Conservation (phyloP, 2,888 invertebrate genomes). For the Acholoe squamosa region DNA sequence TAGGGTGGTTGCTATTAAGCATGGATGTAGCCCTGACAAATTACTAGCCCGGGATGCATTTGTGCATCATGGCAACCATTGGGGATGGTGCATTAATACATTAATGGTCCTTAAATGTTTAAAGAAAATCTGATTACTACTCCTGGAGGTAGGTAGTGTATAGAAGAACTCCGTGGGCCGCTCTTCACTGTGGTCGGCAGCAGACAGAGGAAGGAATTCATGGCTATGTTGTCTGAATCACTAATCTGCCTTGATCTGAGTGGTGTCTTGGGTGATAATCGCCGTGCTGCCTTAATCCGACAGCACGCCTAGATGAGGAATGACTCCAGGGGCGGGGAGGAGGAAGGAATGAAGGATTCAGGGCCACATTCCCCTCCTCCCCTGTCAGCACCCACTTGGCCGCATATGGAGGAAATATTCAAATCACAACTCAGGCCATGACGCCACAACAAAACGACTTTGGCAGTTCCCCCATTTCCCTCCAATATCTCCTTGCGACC, state of each 20-base stretch:
- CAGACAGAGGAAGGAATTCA: too few relatives aligned
- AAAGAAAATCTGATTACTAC: too few relatives aligned
- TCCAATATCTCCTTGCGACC: background rate
- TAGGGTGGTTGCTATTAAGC: too few relatives aligned
- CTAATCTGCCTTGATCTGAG: background rate
- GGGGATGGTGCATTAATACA: too few relatives aligned
- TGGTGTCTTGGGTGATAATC: background rate
- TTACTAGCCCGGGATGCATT: too few relatives aligned
- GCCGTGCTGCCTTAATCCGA: constrained; percentile 29
- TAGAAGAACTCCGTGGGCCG: too few relatives aligned
- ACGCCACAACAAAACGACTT: background rate
- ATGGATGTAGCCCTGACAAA: too few relatives aligned
- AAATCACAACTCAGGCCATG: background rate
- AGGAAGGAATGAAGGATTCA: background rate
- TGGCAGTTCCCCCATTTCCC: background rate
- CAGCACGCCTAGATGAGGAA: background rate
- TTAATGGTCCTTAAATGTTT: too few relatives aligned
- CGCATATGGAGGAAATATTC: constrained; percentile 17
- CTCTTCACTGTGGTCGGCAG: too few relatives aligned
- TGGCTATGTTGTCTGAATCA: background rate
- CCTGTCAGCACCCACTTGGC: background rate
- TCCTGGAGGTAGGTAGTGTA: too few relatives aligned
- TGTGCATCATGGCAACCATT: too few relatives aligned
- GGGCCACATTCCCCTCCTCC: background rate
- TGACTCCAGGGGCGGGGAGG: background rate